phyloP scores from a whole-genome alignment of 2,888 invertebrate species.

The Lysandra coridon region DNA sequence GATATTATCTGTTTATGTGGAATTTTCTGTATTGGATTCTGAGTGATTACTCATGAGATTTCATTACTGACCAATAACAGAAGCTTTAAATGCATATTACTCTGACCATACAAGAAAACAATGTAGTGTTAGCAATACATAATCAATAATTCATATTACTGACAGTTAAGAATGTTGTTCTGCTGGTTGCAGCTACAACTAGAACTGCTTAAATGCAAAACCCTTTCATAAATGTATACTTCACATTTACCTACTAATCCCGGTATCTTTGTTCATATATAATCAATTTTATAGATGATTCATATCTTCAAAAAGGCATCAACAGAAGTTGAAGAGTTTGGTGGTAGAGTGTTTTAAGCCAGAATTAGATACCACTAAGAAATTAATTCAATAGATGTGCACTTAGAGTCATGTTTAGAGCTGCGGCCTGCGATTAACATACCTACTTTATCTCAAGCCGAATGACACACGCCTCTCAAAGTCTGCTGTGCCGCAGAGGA shows the following conservation, averaged over 20 bases:
- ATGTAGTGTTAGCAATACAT: neutral
- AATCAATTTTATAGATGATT: constrained; percentile 14
- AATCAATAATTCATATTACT: constrained; percentile 4
- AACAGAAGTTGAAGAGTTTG: neutral
- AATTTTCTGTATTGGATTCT: neutral
- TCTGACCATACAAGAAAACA: neutral
- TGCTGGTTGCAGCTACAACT: neutral
- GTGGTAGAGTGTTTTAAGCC: neutral
- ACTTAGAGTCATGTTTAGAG: neutral
- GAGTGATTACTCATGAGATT: too few relatives aligned
- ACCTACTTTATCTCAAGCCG: constrained; percentile 41
- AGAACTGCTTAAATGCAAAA: neutral
- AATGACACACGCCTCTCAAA: constrained; percentile 45
- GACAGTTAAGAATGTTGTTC: constrained; percentile 11
- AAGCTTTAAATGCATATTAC: neutral
- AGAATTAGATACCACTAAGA: neutral
- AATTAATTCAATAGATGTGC: neutral
- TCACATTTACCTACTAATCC: neutral
- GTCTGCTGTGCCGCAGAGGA: constrained; percentile 45
- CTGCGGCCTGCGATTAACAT: neutral
- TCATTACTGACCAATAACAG: neutral
- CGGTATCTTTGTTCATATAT: constrained; percentile 3
- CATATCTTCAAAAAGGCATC: neutral
- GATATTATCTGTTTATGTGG: neutral
- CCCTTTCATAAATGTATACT: neutral